Percentiles rank a stretch among this genome's conserved stretches.
phyloP scores from a whole-genome alignment of 2,888 invertebrate genomes.

The Penaeus monodon region DNA sequence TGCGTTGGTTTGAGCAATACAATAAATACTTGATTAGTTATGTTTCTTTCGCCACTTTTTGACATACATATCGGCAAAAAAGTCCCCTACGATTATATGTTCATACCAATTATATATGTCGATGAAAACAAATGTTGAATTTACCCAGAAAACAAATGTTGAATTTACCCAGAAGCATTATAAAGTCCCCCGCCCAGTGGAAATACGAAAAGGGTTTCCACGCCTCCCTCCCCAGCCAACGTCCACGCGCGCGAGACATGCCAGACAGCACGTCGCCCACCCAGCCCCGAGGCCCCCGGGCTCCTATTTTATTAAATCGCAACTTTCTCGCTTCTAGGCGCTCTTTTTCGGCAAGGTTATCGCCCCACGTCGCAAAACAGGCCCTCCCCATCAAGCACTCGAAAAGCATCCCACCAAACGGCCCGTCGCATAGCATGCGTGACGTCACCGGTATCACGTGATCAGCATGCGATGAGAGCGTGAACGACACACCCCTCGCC shows the following conservation, averaged over 20 bases:
- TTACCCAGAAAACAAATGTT: too few relatives aligned
- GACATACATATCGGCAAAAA: too few relatives aligned
- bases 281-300: not conserved
- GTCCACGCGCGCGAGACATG: not conserved
- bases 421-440: not conserved
- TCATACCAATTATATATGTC: too few relatives aligned
- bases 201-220: not conserved
- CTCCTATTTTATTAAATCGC: not conserved
- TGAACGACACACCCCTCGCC: conserved; percentile 27
- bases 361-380: too few relatives aligned
- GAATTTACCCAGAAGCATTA: too few relatives aligned
- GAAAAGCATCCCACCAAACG: not conserved
- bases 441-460: conserved; percentile 31
- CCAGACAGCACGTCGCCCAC: conserved; percentile 56
- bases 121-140: too few relatives aligned
- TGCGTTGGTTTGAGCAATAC: too few relatives aligned
- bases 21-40: too few relatives aligned
- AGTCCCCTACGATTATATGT: too few relatives aligned
- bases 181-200: not conserved
- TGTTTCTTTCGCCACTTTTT: too few relatives aligned
- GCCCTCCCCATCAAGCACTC: too few relatives aligned
- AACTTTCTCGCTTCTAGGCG: not conserved
- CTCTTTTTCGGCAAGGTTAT: not conserved
- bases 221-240: not conserved
- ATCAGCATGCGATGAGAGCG: conserved; percentile 39